phyloP scores from a whole-genome alignment of 2,888 invertebrate species.

The Folsomia candida region DNA sequence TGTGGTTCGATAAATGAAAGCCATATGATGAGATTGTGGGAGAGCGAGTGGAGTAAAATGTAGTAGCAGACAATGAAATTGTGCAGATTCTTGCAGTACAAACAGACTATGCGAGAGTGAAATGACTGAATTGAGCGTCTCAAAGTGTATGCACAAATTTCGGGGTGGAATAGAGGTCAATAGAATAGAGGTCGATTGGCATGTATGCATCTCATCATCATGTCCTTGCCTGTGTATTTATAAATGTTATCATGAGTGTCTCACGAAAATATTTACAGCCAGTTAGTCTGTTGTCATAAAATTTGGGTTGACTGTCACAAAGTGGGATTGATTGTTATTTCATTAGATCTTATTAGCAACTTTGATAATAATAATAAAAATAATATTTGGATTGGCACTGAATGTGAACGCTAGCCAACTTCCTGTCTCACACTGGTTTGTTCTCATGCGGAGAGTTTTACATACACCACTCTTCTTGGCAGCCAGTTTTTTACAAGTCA shows the following conservation, averaged over 20 bases:
- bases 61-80: not conserved
- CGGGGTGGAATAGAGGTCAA: not conserved
- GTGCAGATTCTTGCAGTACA: too few relatives aligned
- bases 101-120: too few relatives aligned
- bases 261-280: not conserved
- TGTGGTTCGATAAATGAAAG: conserved; percentile 1
- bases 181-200: not conserved
- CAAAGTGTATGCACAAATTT: too few relatives aligned
- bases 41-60: not conserved
- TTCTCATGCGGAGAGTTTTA: not conserved
- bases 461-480: not conserved
- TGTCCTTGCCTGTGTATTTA: not conserved
- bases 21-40: not conserved
- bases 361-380: not conserved
- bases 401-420: not conserved
- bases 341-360: not conserved
- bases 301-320: not conserved
- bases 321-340: not conserved
- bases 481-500: not conserved
- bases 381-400: too few relatives aligned
- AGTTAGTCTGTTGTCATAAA: not conserved
- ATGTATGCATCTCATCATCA: not conserved
- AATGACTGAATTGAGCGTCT: too few relatives aligned
- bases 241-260: not conserved
- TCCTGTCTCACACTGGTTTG: not conserved